Evolutionary conservation across 2,888 invertebrate genomes (phyloP).

Genomic region (Synanthedon myopaeformis): DNA sequence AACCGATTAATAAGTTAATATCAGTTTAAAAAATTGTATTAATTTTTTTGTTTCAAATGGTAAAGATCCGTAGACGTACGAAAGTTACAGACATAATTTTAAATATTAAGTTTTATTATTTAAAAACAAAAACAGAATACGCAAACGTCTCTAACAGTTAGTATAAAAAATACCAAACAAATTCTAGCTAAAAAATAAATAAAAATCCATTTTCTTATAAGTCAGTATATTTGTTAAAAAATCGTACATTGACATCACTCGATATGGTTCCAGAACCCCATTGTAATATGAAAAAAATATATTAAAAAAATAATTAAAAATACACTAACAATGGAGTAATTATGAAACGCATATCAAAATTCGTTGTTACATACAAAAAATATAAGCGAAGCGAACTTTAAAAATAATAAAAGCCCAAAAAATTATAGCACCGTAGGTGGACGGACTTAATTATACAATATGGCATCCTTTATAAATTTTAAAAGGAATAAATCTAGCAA

Average conservation of each 20-base stretch:
- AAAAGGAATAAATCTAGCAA: background rate
- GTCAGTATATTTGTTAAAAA: conserved; percentile 68
- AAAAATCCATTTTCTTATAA: conserved; percentile 8
- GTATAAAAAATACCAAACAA: too few relatives aligned
- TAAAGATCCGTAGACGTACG: too few relatives aligned
- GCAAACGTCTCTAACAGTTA: too few relatives aligned
- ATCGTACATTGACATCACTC: conserved; percentile 40
- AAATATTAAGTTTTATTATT: too few relatives aligned
- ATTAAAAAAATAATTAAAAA: conserved; percentile 20
- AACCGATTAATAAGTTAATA: too few relatives aligned
- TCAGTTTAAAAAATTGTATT: too few relatives aligned
- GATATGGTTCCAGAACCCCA: conserved; percentile 69
- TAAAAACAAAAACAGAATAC: too few relatives aligned
- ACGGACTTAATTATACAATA: conserved; percentile 46
- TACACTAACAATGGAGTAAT: conserved; percentile 51
- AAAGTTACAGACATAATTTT: too few relatives aligned
- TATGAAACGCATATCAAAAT: conserved; percentile 61
- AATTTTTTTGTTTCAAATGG: too few relatives aligned
- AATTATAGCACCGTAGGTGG: conserved; percentile 49
- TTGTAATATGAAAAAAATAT: conserved; percentile 37
- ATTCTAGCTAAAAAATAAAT: background rate
- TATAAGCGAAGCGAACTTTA: conserved; percentile 8
- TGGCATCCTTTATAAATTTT: conserved; percentile 39
- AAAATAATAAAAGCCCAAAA: conserved; percentile 4
- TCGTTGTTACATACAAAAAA: conserved; percentile 44